Evolutionary conservation across 2,888 invertebrate species (phyloP).

Genomic region (Neria commutata): DNA sequence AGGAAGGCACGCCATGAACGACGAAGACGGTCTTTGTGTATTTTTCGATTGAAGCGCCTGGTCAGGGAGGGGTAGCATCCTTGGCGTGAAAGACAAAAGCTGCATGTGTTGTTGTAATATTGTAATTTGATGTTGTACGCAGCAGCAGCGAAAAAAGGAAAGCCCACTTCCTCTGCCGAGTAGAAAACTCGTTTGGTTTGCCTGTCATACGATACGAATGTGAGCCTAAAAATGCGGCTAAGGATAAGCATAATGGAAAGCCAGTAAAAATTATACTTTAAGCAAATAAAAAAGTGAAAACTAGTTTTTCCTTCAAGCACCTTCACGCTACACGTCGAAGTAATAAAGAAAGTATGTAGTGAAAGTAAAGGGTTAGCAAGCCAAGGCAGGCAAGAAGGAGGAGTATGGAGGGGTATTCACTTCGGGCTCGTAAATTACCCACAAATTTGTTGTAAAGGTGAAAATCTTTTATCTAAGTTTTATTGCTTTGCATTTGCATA

Average conservation of each 20-base stretch:
- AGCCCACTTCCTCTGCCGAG: not conserved
- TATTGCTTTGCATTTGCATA: slow-evolving; percentile 15
- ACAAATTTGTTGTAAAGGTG: slow-evolving; percentile 43
- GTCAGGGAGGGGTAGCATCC: not conserved
- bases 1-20: not conserved
- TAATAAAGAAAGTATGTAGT: not conserved
- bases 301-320: not conserved
- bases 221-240: too few relatives aligned
- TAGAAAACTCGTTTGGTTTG: slow-evolving; percentile 5
- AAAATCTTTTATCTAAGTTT: slow-evolving; percentile 29
- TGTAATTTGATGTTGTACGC: not conserved
- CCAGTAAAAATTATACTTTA: slow-evolving; percentile 4
- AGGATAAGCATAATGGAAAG: slow-evolving; percentile 13
- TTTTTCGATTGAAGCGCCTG: not conserved
- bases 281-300: slow-evolving; percentile 1
- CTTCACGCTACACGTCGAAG: not conserved
- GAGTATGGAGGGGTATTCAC: too few relatives aligned
- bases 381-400: not conserved
- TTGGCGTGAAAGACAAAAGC: not conserved
- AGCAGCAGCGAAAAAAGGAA: not conserved
- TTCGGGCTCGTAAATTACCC: slow-evolving; percentile 47
- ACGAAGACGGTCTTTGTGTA: not conserved
- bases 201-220: not conserved
- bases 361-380: not conserved
- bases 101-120: not conserved